These are phyloP conservation scores for Tetragnatha montana DNA, from an alignment of 2,888 invertebrate genomes.

Conservation along the genomic window DNA sequence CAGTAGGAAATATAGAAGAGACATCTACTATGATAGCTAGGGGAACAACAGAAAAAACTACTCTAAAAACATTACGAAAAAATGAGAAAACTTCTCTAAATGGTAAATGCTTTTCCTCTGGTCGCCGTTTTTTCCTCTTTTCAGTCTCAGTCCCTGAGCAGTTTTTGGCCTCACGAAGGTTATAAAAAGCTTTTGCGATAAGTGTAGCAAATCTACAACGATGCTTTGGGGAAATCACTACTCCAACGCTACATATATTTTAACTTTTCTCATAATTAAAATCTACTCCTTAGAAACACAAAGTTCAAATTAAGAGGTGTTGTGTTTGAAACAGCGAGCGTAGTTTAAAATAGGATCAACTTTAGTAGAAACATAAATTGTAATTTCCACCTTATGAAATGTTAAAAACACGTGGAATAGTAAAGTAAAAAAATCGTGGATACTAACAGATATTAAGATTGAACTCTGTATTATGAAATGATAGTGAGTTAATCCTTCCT, in stretches of 20 bases:
- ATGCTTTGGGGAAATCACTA: background rate
- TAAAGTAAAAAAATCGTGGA: no score
- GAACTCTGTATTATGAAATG: no score
- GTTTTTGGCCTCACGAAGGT: background rate
- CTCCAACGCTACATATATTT: background rate
- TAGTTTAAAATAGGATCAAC: background rate
- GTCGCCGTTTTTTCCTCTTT: conserved; percentile 8
- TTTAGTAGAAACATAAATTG: no score
- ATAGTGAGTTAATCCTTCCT: no score
- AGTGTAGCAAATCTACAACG: background rate
- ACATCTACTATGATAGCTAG: conserved; percentile 4
- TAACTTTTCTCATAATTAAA: background rate
- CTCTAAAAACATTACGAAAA: conserved; percentile 14
- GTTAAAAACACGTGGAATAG: no score
- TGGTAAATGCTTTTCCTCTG: conserved; percentile 23
- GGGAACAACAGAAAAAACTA: conserved; percentile 18
- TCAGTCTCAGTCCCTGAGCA: background rate
- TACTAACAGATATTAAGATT: no score
- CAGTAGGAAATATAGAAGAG: conserved; percentile 12
- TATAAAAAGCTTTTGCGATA: background rate
- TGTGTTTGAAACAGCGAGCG: background rate
- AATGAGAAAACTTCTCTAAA: background rate
- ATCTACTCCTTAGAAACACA: background rate
- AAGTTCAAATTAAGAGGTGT: background rate
- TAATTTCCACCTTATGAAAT: no score